These are phyloP conservation scores for Amblyjoppa fuscipennis DNA, from an alignment of 2,888 invertebrate genomes.

Conservation along the genomic window DNA sequence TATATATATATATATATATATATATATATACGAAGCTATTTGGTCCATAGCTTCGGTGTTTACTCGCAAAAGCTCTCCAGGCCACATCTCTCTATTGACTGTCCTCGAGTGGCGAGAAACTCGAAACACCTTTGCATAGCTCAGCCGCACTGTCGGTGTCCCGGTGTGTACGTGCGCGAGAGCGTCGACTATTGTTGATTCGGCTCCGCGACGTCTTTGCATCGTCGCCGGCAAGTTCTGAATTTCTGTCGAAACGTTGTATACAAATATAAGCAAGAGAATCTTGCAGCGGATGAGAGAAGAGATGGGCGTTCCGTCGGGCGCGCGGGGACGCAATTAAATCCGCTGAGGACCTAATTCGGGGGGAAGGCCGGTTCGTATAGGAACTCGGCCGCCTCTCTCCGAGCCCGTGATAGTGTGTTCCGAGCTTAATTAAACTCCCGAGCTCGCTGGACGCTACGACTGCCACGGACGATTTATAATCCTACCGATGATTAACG, in stretches of 20 bases:
- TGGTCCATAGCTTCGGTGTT: constrained; percentile 21
- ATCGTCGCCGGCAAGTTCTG: constrained; percentile 59
- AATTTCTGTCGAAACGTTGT: constrained; percentile 52
- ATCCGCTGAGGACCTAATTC: constrained; percentile 76
- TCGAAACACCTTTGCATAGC: constrained; percentile 38
- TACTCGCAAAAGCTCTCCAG: constrained; percentile 28
- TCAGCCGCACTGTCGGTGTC: background rate
- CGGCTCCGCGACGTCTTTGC: constrained; percentile 65
- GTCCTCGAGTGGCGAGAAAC: constrained; percentile 68
- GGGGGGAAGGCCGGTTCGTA: constrained; percentile 59
- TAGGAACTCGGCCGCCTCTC: background rate
- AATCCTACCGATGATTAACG: constrained; percentile 61
- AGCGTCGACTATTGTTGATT: constrained; percentile 12
- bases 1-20: background rate
- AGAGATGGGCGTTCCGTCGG: constrained; percentile 6
- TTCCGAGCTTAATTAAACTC: constrained; percentile 78
- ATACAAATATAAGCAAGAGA: constrained; percentile 1
- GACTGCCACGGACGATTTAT: constrained; percentile 76
- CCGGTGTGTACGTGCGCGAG: background rate
- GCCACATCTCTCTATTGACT: constrained; percentile 67
- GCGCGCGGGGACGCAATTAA: constrained; percentile 76
- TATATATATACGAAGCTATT: background rate
- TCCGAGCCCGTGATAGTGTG: constrained; percentile 7
- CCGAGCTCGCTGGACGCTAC: constrained; percentile 77
- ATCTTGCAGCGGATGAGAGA: background rate